Percentiles rank a stretch among this genome's conserved stretches.
Conservation (phyloP, 2,797 vertebrate genomes). For the Poecile montanus region DNA sequence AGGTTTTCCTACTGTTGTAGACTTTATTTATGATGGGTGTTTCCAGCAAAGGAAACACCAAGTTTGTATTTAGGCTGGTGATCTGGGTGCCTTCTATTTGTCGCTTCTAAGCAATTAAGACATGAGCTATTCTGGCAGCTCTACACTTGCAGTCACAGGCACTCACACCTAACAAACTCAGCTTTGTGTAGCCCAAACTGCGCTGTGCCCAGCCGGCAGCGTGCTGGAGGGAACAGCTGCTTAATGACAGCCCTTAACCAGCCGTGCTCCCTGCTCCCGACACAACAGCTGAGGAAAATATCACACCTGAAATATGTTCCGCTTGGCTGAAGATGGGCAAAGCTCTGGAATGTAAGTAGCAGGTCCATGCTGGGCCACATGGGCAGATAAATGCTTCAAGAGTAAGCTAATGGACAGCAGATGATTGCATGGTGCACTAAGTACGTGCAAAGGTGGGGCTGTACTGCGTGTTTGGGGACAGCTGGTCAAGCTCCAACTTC, state of each 20-base stretch:
- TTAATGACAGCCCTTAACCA: neutral
- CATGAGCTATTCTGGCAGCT: constrained; percentile 48
- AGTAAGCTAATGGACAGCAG: neutral
- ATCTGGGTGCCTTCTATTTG: neutral
- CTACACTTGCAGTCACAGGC: neutral
- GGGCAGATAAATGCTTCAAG: neutral
- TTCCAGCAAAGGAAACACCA: neutral
- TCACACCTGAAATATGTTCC: neutral
- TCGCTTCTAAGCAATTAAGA: neutral
- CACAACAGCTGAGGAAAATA: neutral
- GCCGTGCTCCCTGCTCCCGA: neutral
- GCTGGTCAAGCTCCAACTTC: neutral
- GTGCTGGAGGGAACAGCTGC: neutral
- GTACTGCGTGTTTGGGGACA: fast-evolving
- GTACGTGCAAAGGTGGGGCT: neutral
- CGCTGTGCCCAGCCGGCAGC: neutral
- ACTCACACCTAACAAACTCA: constrained; percentile 21
- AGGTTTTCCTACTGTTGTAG: neutral
- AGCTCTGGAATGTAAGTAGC: neutral
- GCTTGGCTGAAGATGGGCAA: neutral
- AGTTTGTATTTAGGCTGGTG: neutral
- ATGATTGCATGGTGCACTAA: neutral
- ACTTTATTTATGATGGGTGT: neutral
- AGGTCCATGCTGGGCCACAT: neutral
- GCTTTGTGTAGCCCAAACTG: constrained; percentile 19